Evolutionary conservation across 1,140 invertebrate genomes (phyloP), one percentile per base, ranked within the genome.

Genomic region (Lutraria rhynchaena): DNA sequence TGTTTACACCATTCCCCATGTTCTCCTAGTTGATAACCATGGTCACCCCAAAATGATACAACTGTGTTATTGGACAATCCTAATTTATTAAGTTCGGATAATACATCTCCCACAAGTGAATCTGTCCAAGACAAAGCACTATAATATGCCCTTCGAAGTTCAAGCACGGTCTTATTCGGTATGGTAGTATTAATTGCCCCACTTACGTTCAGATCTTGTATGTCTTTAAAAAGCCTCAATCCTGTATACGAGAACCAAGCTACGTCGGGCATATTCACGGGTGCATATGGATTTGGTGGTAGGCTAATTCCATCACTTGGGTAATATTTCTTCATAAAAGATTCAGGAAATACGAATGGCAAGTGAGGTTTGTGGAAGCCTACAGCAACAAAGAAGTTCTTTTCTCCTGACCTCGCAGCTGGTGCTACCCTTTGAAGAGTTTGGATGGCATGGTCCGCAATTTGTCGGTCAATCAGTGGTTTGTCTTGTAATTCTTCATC

Each of bases 21-120:
- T 93, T 98, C 96, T 37, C 96, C 96, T 63, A 97, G 89, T 24
- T 96, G 96, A 96, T 96, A 97, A 95, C 96, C 96, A 93, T 97
- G 96, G 92, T 98, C 97, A 58, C 96, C 95, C 37, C 95, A 95
- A 31, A 97, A 91, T 63, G 96, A 92, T 31, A 97, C 91, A n/a
- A 96, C 94, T 22, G 96, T 97, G 84, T 95, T 94, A n/a, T 94
- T 91, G 57, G 92, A 86, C 84, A 93, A 71, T 15, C 89, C 88
- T 13, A 87, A 87, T 17, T 61, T 58, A n/a, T 95, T 90, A 22
- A 97, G 86, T 65, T 94, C 88, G 5, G 91, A 86, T n/a, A 97
- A 82, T 53, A 97, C 88, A 80, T 93, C 89, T 29, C 96, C 96
- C 84, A 97, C 93, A 24, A 97, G 92, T 88, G 95, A 93, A 90